phyloP scores from a whole-genome alignment of 2,797 vertebrate genomes.

The Nannoperca australis region DNA sequence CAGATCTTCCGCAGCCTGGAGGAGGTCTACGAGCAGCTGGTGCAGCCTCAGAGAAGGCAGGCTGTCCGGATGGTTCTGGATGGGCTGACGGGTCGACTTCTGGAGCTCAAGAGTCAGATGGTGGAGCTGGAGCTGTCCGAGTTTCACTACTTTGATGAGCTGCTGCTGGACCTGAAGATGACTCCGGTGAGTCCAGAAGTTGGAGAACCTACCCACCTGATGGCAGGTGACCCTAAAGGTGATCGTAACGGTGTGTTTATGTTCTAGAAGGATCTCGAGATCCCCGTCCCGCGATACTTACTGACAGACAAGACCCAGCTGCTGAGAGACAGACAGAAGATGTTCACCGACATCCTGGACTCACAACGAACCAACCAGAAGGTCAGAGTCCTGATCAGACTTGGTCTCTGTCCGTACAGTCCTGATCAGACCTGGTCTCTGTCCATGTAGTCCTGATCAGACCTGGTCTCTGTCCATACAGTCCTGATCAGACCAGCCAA shows the following conservation, averaged over 20 bases:
- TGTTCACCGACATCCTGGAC: background rate
- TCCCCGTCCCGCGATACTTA: background rate
- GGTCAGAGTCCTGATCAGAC: background rate
- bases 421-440: too few relatives aligned
- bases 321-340: background rate
- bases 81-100: background rate
- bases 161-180: constrained; percentile 18
- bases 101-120: constrained; percentile 9
- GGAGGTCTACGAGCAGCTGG: background rate
- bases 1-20: background rate
- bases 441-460: too few relatives aligned
- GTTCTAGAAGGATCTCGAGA: constrained; percentile 1
- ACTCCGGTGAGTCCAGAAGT: constrained; percentile 3
- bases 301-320: background rate
- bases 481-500: too few relatives aligned
- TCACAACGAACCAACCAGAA: background rate
- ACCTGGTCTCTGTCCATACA: too few relatives aligned
- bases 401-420: background rate
- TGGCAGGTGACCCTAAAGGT: too few relatives aligned
- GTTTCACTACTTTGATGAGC: constrained; percentile 2
- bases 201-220: too few relatives aligned
- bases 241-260: too few relatives aligned
- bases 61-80: background rate
- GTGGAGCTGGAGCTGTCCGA: constrained; percentile 6
- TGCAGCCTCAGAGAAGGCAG: constrained; percentile 2